Percentiles rank a stretch among this genome's conserved stretches.
Evolutionary conservation across 1,140 invertebrate species (phyloP).

Genomic region (Trinorchestia longiramus): DNA sequence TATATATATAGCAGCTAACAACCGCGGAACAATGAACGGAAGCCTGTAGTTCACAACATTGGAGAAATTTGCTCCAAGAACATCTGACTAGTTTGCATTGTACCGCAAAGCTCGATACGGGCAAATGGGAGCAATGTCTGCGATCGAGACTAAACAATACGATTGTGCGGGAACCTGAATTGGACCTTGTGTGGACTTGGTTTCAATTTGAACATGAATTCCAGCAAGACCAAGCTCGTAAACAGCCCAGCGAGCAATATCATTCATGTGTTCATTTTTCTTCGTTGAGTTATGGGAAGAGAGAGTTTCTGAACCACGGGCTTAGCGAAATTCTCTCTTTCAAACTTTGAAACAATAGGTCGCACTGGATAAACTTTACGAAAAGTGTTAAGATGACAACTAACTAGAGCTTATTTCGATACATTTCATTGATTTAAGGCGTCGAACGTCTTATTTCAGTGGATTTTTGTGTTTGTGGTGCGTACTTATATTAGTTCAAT

Average conservation of each 20-base stretch:
- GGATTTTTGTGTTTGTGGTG: too few relatives aligned
- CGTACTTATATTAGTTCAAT: too few relatives aligned
- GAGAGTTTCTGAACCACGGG: neutral
- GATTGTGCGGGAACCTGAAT: neutral
- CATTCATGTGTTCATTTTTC: neutral
- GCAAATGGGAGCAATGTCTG: neutral
- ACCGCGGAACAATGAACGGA: neutral
- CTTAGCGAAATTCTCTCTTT: neutral
- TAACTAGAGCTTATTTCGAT: neutral
- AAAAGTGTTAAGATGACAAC: neutral
- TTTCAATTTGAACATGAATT: constrained; percentile 36
- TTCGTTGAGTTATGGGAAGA: neutral
- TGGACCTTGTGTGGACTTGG: neutral
- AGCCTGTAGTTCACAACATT: neutral
- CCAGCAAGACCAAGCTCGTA: constrained; percentile 7
- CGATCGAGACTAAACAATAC: constrained; percentile 18
- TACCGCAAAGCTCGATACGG: neutral
- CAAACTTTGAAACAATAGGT: neutral
- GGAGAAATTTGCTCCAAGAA: neutral
- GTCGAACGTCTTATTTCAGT: too few relatives aligned
- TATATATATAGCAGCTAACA: neutral
- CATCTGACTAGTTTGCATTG: neutral
- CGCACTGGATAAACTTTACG: neutral
- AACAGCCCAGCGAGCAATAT: constrained; percentile 31
- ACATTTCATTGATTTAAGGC: too few relatives aligned